Conservation (phyloP, 2,888 invertebrate species). For the Microdon myrmicae region DNA sequence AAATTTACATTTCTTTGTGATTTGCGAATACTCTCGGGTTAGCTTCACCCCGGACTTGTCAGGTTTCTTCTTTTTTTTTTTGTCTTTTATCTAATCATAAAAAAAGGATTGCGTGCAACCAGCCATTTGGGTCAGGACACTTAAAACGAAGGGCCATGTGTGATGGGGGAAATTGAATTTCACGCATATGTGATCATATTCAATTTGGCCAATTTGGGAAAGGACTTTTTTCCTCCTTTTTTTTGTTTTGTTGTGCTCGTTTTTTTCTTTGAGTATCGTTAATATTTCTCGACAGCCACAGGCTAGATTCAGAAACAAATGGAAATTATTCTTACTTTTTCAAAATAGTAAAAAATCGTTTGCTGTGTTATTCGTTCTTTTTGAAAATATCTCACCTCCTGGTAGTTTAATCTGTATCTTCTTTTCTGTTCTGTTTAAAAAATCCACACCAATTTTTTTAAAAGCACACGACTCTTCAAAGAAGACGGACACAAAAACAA, state of each 20-base stretch:
- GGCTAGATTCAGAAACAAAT: constrained; percentile 11
- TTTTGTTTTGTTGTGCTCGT: constrained; percentile 4
- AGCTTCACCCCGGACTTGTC: too few species aligned
- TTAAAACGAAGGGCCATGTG: constrained; percentile 22
- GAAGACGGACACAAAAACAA: constrained; percentile 36
- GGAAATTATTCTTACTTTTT: neutral
- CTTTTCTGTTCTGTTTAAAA: neutral
- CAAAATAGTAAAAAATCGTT: neutral
- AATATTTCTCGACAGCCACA: constrained; percentile 3
- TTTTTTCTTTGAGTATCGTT: too few species aligned
- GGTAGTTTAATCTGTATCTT: constrained; percentile 3
- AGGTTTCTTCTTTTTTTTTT: constrained; percentile 9
- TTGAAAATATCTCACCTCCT: neutral
- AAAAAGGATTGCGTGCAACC: constrained; percentile 44
- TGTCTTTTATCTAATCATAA: neutral
- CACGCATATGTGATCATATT: constrained; percentile 56
- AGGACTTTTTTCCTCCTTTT: constrained; percentile 6
- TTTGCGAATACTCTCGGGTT: too few species aligned
- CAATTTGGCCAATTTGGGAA: constrained; percentile 55
- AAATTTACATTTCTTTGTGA: constrained; percentile 34
- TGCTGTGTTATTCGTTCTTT: neutral
- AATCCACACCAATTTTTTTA: constrained; percentile 5
- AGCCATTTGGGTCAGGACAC: constrained; percentile 38
- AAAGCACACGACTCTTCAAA: constrained; percentile 38
- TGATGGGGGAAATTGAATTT: constrained; percentile 54